Percentiles rank a stretch among this genome's conserved stretches.
These are phyloP conservation scores for Epinephelus awoara DNA, from an alignment of 2,797 vertebrate genomes.

Conservation along the genomic window DNA sequence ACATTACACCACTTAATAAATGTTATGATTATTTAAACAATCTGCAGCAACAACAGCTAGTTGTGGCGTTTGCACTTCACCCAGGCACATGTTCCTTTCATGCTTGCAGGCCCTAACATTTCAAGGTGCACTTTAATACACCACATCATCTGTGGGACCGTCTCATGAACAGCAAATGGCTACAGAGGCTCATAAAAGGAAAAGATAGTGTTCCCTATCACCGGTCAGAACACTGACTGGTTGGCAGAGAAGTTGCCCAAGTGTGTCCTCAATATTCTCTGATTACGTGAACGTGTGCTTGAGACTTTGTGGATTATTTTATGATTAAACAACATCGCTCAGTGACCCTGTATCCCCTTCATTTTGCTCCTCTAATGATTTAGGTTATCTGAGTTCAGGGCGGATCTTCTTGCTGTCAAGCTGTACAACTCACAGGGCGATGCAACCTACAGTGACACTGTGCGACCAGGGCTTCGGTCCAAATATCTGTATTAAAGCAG, in stretches of 20 bases:
- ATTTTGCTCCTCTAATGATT: slow-evolving; percentile 26
- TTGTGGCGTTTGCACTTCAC: not conserved
- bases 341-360: slow-evolving; percentile 8
- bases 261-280: slow-evolving; percentile 37
- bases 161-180: slow-evolving; percentile 26
- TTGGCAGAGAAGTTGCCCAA: slow-evolving; percentile 14
- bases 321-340: slow-evolving; percentile 9
- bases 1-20: no score
- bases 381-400: slow-evolving; percentile 73
- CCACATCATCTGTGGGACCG: slow-evolving; percentile 41
- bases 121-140: slow-evolving; percentile 25
- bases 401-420: slow-evolving; percentile 54
- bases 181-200: slow-evolving; percentile 49
- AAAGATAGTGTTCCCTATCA: slow-evolving; percentile 58
- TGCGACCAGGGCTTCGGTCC: slow-evolving; percentile 43
- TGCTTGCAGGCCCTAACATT: not conserved
- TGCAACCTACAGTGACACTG: slow-evolving; percentile 70
- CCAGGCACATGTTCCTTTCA: not conserved
- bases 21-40: no score
- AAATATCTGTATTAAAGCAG: slow-evolving; percentile 75
- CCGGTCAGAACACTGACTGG: slow-evolving; percentile 1
- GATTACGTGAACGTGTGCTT: not conserved
- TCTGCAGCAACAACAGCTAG: not conserved
- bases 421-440: slow-evolving; percentile 59
- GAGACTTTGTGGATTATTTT: slow-evolving; percentile 5